Evolutionary conservation across 2,888 invertebrate genomes (phyloP).

Genomic region (Formica aserva): DNA sequence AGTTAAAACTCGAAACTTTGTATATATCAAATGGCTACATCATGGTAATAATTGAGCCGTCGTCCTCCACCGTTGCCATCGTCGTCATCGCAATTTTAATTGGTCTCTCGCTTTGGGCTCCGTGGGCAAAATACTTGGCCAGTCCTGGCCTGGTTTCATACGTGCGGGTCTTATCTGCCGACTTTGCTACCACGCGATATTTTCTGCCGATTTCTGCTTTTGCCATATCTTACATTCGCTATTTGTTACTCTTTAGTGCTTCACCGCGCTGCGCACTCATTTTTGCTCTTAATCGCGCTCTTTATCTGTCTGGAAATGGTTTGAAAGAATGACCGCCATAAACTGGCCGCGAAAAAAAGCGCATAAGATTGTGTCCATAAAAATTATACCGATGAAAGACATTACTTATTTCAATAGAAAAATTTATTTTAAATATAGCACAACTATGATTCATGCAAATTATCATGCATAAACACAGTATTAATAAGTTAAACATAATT

Average conservation of each 20-base stretch:
- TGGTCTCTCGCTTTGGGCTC: constrained; percentile 58
- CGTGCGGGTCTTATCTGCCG: constrained; percentile 21
- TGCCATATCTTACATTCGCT: background rate
- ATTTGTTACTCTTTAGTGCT: constrained; percentile 45
- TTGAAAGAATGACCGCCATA: constrained; percentile 4
- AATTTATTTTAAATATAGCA: background rate
- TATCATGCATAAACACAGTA: background rate
- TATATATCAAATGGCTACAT: constrained; percentile 1
- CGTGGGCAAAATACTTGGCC: constrained; percentile 62
- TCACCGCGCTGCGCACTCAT: constrained; percentile 30
- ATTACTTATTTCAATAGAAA: background rate
- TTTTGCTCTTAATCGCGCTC: constrained; percentile 64
- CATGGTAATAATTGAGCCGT: constrained; percentile 79
- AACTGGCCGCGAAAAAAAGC: constrained; percentile 7
- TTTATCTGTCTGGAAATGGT: constrained; percentile 54
- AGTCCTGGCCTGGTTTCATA: constrained; percentile 37
- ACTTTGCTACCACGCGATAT: constrained; percentile 40
- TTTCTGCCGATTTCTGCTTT: background rate
- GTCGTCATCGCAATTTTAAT: constrained; percentile 68
- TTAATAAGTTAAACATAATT: background rate
- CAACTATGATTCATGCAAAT: background rate
- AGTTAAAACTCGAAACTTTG: constrained; percentile 3
- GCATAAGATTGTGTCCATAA: background rate
- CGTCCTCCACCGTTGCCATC: constrained; percentile 57
- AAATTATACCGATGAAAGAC: background rate